Evolutionary conservation across 2,888 invertebrate species (phyloP).

Genomic region (Chaetogeoica ovagalla): DNA sequence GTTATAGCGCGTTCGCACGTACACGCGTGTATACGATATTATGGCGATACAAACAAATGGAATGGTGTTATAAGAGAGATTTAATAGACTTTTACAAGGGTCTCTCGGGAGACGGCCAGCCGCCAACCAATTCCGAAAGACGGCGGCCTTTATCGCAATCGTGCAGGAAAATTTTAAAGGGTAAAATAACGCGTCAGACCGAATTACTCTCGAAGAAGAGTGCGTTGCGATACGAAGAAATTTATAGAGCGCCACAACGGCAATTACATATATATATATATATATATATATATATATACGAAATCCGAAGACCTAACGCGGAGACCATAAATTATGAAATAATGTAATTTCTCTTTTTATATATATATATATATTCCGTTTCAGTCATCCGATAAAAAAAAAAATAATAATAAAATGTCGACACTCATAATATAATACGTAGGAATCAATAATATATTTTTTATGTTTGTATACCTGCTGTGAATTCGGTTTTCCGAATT

Average conservation of each 20-base stretch:
- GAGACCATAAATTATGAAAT: slow-evolving; percentile 21
- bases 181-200: slow-evolving; percentile 33
- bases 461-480: slow-evolving; percentile 4
- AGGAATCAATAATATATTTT: not conserved
- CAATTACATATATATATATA: not conserved
- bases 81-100: not conserved
- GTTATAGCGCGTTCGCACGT: too few relatives aligned
- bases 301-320: slow-evolving; percentile 28
- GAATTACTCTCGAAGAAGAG: slow-evolving; percentile 27
- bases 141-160: slow-evolving; percentile 31
- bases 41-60: too few relatives aligned
- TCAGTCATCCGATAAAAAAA: not conserved
- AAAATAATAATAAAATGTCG: not conserved
- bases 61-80: not conserved
- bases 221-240: slow-evolving; percentile 12
- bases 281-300: not conserved
- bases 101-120: slow-evolving; percentile 2
- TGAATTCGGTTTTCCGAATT: slow-evolving; percentile 22
- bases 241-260: slow-evolving; percentile 26
- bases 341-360: slow-evolving; percentile 2
- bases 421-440: not conserved
- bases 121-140: slow-evolving; percentile 3
- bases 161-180: slow-evolving; percentile 14
- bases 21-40: too few relatives aligned
- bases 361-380: not conserved